These are phyloP conservation scores for Ochotona princeps DNA, from an alignment of 2,113 vertebrate genomes.

Conservation along the genomic window DNA sequence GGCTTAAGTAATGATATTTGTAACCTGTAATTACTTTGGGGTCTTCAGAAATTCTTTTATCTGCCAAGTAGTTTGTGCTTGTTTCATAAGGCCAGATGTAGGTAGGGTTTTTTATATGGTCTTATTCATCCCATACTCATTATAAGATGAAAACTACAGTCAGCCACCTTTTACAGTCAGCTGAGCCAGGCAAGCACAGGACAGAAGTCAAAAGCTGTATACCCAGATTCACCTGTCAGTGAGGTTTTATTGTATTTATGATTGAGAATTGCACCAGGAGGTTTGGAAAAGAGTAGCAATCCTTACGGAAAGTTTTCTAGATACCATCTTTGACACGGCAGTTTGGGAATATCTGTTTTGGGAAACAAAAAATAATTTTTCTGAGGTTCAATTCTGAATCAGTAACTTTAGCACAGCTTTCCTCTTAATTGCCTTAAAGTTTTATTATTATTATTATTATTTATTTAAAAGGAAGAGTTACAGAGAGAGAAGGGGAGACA, in stretches of 20 bases:
- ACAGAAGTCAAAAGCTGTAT: not conserved
- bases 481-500: too few species aligned
- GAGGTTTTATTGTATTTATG: not conserved
- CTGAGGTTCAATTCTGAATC: not conserved
- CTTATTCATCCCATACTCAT: not conserved
- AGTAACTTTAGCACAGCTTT: not conserved
- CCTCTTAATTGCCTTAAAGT: not conserved
- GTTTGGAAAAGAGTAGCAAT: constrained; percentile 24
- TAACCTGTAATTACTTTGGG: not conserved
- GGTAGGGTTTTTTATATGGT: not conserved
- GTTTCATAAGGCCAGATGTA: not conserved
- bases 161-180: not conserved
- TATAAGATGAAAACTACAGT: not conserved
- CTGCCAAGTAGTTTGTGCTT: constrained; percentile 3
- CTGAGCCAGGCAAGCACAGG: not conserved
- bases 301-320: not conserved
- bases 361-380: not conserved
- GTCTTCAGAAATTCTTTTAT: not conserved
- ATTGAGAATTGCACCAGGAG: not conserved
- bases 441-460: too few species aligned
- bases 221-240: constrained; percentile 8
- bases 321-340: not conserved
- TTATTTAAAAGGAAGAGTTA: too few species aligned
- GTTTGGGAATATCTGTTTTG: not conserved
- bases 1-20: not conserved